These are phyloP conservation scores for Melanchra persicariae DNA, from an alignment of 2,888 invertebrate genomes.

Conservation along the genomic window DNA sequence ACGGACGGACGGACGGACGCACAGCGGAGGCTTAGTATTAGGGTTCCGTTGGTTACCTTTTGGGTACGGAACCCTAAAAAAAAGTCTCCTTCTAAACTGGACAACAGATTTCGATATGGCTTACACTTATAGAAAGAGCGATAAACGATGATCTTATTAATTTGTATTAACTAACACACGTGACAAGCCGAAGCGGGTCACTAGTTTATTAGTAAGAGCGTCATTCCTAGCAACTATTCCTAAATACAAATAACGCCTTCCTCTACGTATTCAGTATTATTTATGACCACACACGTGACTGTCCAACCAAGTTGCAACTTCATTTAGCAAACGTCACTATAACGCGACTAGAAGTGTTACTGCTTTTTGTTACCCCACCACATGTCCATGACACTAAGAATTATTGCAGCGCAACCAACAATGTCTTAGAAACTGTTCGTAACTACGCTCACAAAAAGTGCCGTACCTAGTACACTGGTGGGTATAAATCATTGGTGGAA, in stretches of 20 bases:
- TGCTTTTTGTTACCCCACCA: constrained; percentile 29
- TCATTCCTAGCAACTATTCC: not conserved
- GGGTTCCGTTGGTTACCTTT: too few species aligned
- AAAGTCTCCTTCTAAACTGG: too few species aligned
- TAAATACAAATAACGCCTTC: not conserved
- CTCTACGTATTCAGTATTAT: not conserved
- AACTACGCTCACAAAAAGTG: constrained; percentile 29
- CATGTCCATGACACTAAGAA: constrained; percentile 42
- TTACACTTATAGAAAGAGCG: too few species aligned
- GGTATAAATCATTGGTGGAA: constrained; percentile 27
- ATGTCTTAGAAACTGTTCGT: constrained; percentile 20
- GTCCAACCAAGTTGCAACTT: constrained; percentile 14
- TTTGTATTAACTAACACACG: too few species aligned
- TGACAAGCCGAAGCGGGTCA: too few species aligned
- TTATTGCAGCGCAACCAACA: constrained; percentile 34
- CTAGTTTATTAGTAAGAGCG: not conserved
- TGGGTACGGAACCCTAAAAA: too few species aligned
- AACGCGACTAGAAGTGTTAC: constrained; percentile 13
- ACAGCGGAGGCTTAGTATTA: too few species aligned
- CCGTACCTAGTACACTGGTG: not conserved
- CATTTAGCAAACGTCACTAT: constrained; percentile 35
- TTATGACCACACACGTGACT: not conserved
- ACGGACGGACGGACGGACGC: too few species aligned
- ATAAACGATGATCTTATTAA: too few species aligned
- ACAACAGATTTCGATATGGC: too few species aligned